A percentile compares a stretch with the other conserved stretches of the same genome.
phyloP scores from a whole-genome alignment of 2,113 vertebrate species.

The Scartelaos histophorus region DNA sequence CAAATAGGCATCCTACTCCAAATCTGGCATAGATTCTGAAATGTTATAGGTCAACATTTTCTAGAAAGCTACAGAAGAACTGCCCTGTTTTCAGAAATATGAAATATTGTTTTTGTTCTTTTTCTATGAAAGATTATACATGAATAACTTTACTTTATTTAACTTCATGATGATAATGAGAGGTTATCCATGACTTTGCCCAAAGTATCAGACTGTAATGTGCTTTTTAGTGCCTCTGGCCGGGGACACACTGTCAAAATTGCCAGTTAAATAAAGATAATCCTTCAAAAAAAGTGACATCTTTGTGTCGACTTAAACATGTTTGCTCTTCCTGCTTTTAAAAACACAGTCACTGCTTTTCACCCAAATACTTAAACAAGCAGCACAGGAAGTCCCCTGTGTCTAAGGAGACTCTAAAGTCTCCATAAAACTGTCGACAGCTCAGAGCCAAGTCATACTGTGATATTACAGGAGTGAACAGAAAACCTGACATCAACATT shows the following conservation, averaged over 20 bases:
- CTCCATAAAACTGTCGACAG: conserved; percentile 12
- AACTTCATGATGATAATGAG: not conserved
- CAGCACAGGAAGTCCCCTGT: not conserved
- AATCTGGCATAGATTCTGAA: too few relatives aligned
- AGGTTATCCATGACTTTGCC: conserved; percentile 14
- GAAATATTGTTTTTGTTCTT: not conserved
- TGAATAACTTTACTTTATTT: not conserved
- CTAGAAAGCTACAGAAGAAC: not conserved
- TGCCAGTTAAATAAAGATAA: conserved; percentile 32
- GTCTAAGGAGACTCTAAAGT: not conserved
- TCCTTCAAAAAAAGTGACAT: not conserved
- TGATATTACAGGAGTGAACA: conserved; percentile 1
- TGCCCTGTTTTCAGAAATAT: not conserved
- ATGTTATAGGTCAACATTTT: not conserved
- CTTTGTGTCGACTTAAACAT: conserved; percentile 36
- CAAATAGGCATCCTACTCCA: not conserved
- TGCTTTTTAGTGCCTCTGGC: conserved; percentile 10
- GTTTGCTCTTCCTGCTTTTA: conserved; percentile 5
- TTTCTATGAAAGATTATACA: not conserved
- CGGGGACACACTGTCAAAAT: conserved; percentile 12
- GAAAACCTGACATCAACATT: conserved; percentile 25
- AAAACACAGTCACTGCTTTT: not conserved
- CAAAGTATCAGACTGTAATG: not conserved
- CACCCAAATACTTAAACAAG: not conserved
- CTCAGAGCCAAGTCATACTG: conserved; percentile 12